Conservation (phyloP, 2,888 invertebrate species). For the Apamea epomidion region DNA sequence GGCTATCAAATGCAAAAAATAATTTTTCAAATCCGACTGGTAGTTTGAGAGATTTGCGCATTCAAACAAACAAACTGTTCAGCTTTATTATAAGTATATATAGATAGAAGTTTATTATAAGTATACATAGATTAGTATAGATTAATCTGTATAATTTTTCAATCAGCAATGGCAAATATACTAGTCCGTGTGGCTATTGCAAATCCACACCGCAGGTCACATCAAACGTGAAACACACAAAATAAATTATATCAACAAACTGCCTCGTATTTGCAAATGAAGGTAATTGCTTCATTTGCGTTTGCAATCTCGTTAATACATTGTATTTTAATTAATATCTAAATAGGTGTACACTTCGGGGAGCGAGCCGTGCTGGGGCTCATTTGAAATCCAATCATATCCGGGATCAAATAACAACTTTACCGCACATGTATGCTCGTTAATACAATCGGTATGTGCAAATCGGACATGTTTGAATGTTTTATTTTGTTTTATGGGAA, state of each 20-base stretch:
- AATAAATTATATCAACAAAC: constrained; percentile 70
- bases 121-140: background rate
- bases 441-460: constrained; percentile 54
- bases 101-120: background rate
- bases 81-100: background rate
- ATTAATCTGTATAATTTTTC: constrained; percentile 30
- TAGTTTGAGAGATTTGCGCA: no score
- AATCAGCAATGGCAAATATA: constrained; percentile 53
- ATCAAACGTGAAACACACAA: constrained; percentile 58
- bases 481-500: constrained; percentile 53
- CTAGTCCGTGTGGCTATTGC: constrained; percentile 16
- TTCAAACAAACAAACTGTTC: background rate
- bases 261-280: constrained; percentile 72
- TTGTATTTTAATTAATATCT: constrained; percentile 80
- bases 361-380: constrained; percentile 55
- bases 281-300: constrained; percentile 77
- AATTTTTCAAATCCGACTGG: background rate
- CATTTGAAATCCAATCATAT: constrained; percentile 78
- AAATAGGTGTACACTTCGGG: constrained; percentile 72
- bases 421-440: constrained; percentile 60
- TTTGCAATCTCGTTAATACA: constrained; percentile 73
- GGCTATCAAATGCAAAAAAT: no score
- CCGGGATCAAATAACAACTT: constrained; percentile 70
- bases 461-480: constrained; percentile 56
- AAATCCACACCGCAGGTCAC: constrained; percentile 28